Evolutionary conservation across 2,888 invertebrate genomes (phyloP), one percentile per base, ranked within the genome.

Genomic region (Xanthia icteritia): DNA sequence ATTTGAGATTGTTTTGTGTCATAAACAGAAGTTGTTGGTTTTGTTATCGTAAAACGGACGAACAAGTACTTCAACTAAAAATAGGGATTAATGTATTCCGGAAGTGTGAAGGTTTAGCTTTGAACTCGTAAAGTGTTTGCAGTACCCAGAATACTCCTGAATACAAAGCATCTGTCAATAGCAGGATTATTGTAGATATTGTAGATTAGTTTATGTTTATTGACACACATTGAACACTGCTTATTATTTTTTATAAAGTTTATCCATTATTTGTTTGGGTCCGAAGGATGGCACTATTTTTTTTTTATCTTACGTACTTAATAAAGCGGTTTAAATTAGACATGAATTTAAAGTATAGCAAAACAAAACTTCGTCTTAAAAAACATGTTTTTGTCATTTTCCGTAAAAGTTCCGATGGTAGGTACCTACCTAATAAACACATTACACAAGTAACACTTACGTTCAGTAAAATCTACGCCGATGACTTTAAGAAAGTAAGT

Each of bases 21-120:
- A 61, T 72, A 78, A 78, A 85, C 71, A 85, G 82, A 77, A 85
- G 85, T 73, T 76, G 69, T 67, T 61, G 66, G 70, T 76, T 77
- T 67, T 73, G 77, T 66, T 81, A 77, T 85, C 64, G 68, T 61
- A 51, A 67, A 77, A 73, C 56, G 64, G 67, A 73, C 60, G 67
- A 68, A 63, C 42, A 68, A 81, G 81, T 83, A 64, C 79, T 86
- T 78, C 31, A 75, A 82, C 78, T 75, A 75, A 81, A 86, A 78
- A 86, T 76, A 81, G 64, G 65, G 81, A 83, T 86, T 88, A 84
- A 87, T 78, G 76, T 84, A 73, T 79, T 81, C 79, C 88, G 86
- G 88, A 86, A 84, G 79, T 76, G 73, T 66, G 45, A 54, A 72
- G 77, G 74, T 71, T 77, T 77, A 77, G 77, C 77, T 83, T 86